Percentiles rank a stretch among this genome's conserved stretches.
These are phyloP conservation scores for Lycophotia porphyrea DNA, from an alignment of 2,888 invertebrate genomes.

Conservation along the genomic window DNA sequence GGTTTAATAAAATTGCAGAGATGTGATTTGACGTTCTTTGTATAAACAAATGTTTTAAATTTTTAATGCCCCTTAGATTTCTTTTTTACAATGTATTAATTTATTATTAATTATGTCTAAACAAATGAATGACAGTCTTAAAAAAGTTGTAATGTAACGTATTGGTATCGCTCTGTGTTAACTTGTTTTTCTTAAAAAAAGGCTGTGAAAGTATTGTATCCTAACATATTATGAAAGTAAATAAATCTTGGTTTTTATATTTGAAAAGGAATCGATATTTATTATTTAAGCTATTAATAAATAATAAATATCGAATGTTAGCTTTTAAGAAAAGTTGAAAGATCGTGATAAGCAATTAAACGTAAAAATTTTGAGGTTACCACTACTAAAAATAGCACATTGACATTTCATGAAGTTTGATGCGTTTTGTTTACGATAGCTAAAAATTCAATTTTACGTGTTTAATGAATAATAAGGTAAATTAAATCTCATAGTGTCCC, in stretches of 20 bases:
- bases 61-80: background rate
- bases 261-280: no score
- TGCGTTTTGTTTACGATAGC: conserved; percentile 37
- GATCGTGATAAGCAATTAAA: conserved; percentile 24
- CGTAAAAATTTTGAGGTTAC: conserved; percentile 20
- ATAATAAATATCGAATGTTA: background rate
- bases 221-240: background rate
- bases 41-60: conserved; percentile 29
- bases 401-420: background rate
- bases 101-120: background rate
- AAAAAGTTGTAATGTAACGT: background rate
- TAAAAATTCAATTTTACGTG: background rate
- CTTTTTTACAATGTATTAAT: background rate
- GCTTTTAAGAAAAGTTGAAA: background rate
- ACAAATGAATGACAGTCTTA: background rate
- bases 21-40: conserved; percentile 31
- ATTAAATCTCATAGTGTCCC: rapidly evolving
- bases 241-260: rapidly evolving
- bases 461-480: background rate
- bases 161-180: conserved; percentile 7
- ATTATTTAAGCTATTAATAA: background rate
- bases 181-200: background rate
- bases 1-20: background rate
- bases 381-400: background rate
- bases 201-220: background rate